phyloP scores from a whole-genome alignment of 2,888 invertebrate genomes.

The Sinhomidia bicolor region DNA sequence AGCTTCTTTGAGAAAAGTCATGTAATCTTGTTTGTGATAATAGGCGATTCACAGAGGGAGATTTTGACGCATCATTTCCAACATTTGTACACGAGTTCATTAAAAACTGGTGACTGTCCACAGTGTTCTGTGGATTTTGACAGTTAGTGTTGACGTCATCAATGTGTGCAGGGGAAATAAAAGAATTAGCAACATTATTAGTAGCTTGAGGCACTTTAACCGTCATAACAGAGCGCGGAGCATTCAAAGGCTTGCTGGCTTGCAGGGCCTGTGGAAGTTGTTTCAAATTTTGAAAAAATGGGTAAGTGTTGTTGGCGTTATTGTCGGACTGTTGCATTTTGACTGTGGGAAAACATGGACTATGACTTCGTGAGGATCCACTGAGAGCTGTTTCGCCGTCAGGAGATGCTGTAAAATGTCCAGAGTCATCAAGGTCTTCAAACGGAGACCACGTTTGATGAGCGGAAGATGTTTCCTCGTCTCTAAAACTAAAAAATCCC shows the following conservation, averaged over 20 bases:
- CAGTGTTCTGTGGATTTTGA: neutral
- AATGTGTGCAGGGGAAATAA: neutral
- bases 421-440: constrained; percentile 75
- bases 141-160: neutral
- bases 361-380: constrained; percentile 69
- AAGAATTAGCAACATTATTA: neutral
- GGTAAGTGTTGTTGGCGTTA: neutral
- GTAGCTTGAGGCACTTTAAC: constrained; percentile 63
- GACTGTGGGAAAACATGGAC: constrained; percentile 56
- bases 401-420: constrained; percentile 77
- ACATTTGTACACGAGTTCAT: neutral
- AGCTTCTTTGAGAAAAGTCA: neutral
- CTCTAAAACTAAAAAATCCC: constrained; percentile 53
- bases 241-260: constrained; percentile 54
- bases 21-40: neutral
- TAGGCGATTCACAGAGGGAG: neutral
- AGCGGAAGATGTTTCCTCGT: constrained; percentile 42
- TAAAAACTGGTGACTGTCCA: neutral
- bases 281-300: neutral
- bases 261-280: neutral
- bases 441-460: constrained; percentile 64
- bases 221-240: constrained; percentile 66
- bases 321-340: constrained; percentile 63
- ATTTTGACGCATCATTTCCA: neutral
- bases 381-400: constrained; percentile 68